Evolutionary conservation across 2,888 invertebrate species (phyloP).

Genomic region (Parasteatoda lunata): DNA sequence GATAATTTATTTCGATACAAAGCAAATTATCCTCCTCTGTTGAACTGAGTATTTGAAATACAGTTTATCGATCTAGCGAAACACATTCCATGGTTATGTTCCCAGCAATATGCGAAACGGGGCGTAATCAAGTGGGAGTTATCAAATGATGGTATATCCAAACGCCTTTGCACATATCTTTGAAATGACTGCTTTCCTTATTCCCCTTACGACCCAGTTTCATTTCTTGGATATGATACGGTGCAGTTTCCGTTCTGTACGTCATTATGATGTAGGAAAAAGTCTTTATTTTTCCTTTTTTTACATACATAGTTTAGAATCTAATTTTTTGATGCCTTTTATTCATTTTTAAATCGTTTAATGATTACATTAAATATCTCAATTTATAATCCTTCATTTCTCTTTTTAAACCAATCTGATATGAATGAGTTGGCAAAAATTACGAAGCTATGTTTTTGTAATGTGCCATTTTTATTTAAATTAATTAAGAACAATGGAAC

Average conservation of each 20-base stretch:
- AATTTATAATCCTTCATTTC: too few species aligned
- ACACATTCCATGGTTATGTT: constrained; percentile 22
- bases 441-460: too few species aligned
- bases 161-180: neutral
- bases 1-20: neutral
- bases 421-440: too few species aligned
- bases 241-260: constrained; percentile 22
- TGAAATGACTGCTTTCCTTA: neutral
- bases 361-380: too few species aligned
- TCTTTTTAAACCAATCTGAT: too few species aligned
- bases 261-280: constrained; percentile 31
- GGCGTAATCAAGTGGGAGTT: constrained; percentile 14
- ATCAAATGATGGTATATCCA: neutral
- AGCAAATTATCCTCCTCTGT: constrained; percentile 10
- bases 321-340: too few species aligned
- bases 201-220: constrained; percentile 13
- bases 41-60: neutral
- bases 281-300: neutral
- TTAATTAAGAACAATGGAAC: too few species aligned
- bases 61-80: neutral
- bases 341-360: too few species aligned
- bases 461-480: too few species aligned
- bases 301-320: too few species aligned
- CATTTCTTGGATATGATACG: constrained; percentile 44
- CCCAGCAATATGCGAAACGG: constrained; percentile 22